These are phyloP conservation scores for Rhinichthys osculus DNA, from an alignment of 2,797 vertebrate species.

Conservation along the genomic window DNA sequence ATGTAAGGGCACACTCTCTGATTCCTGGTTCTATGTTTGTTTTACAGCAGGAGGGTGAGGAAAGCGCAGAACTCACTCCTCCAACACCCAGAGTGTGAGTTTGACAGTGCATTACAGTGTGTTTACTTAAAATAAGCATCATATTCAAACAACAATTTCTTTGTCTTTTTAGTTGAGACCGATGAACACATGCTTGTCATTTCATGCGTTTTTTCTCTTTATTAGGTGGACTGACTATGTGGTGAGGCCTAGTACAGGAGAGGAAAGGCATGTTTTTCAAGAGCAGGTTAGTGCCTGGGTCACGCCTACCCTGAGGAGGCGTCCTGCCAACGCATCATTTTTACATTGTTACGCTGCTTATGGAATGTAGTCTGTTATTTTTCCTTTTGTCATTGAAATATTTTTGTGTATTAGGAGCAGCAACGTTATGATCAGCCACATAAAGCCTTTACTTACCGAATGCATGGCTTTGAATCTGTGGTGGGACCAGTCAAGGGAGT, in stretches of 20 bases:
- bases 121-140: neutral
- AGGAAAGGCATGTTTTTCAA: conserved; percentile 96
- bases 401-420: conserved; percentile 83
- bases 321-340: neutral
- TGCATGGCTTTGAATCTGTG: conserved; percentile 97
- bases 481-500: conserved; percentile 98
- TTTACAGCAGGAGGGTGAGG: conserved; percentile 87
- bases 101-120: neutral
- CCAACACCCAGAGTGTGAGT: conserved; percentile 93
- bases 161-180: neutral
- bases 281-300: conserved; percentile 86
- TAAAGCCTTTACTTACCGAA: conserved; percentile 96
- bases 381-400: neutral
- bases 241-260: conserved; percentile 95
- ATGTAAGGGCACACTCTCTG: neutral
- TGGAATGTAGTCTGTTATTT: conserved; percentile 10
- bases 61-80: conserved; percentile 85
- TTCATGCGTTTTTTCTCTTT: conserved; percentile 51
- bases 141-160: neutral
- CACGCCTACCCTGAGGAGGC: neutral
- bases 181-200: neutral
- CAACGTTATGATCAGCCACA: conserved; percentile 98
- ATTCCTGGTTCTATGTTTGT: conserved; percentile 30
- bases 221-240: conserved; percentile 96
- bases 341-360: neutral